Conservation (phyloP, 2,888 invertebrate species). For the Pinctada fucata region DNA sequence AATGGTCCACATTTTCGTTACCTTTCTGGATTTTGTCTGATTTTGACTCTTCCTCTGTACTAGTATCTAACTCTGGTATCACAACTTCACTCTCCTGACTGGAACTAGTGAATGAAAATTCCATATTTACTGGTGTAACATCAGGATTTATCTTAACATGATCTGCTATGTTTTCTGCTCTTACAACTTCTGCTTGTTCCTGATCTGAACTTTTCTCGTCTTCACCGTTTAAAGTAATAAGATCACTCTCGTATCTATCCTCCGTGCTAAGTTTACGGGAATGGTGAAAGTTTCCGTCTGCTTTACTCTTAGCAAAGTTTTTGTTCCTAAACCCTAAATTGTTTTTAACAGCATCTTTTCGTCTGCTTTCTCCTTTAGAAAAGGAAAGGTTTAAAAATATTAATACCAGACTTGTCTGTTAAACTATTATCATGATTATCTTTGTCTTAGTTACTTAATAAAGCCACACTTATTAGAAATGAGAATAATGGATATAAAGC, state of each 20-base stretch:
- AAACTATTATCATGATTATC: too few relatives aligned
- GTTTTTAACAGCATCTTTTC: neutral
- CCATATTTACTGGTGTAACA: neutral
- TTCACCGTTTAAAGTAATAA: neutral
- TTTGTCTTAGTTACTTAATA: too few relatives aligned
- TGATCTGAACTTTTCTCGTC: neutral
- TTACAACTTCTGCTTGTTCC: neutral
- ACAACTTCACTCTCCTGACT: neutral
- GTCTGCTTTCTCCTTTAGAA: slow-evolving; percentile 1
- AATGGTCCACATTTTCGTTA: neutral
- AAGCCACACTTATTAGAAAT: too few relatives aligned
- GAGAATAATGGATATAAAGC: too few relatives aligned
- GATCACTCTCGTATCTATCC: neutral
- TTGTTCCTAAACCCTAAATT: neutral
- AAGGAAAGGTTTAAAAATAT: neutral
- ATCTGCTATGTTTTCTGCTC: neutral
- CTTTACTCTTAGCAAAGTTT: neutral
- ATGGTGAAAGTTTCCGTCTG: neutral
- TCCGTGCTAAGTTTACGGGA: neutral
- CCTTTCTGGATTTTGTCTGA: neutral
- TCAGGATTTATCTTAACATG: neutral
- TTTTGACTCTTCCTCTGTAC: neutral
- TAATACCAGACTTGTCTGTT: too few relatives aligned
- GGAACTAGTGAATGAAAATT: neutral
- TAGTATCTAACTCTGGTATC: neutral